Evolutionary conservation across 2,797 vertebrate species (phyloP).

Genomic region (Coreius guichenoti): DNA sequence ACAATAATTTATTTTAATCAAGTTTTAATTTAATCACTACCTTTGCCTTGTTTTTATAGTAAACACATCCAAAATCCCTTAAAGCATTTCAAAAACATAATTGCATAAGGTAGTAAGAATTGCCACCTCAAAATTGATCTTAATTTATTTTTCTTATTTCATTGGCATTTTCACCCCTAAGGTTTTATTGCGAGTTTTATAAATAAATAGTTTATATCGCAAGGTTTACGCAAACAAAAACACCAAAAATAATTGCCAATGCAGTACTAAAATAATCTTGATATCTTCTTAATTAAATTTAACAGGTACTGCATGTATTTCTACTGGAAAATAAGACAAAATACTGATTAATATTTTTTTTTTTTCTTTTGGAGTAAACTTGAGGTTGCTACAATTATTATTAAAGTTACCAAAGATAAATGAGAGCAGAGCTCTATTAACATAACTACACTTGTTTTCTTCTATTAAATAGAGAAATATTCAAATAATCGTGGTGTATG

Average conservation of each 20-base stretch:
- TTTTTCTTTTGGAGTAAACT: neutral
- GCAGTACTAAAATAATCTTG: neutral
- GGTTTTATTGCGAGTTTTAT: neutral
- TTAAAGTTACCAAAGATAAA: neutral
- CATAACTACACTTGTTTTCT: neutral
- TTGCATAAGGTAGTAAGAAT: neutral
- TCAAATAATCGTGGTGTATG: neutral
- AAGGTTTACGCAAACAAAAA: neutral
- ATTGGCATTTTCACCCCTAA: neutral
- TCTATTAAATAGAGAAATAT: neutral
- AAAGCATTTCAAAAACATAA: neutral
- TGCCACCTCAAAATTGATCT: neutral
- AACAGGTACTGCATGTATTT: neutral
- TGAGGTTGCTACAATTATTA: neutral
- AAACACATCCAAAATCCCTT: neutral
- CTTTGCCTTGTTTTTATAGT: neutral
- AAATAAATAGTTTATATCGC: neutral
- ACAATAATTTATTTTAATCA: neutral
- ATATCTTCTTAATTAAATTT: neutral
- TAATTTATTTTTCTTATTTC: neutral
- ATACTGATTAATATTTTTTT: neutral
- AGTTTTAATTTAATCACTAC: neutral
- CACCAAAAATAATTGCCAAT: neutral
- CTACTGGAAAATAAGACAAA: neutral
- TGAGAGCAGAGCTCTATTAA: neutral